Base-by-base conservation (phyloP, 2,888 invertebrate genomes). In the Patella depressa region DNA sequence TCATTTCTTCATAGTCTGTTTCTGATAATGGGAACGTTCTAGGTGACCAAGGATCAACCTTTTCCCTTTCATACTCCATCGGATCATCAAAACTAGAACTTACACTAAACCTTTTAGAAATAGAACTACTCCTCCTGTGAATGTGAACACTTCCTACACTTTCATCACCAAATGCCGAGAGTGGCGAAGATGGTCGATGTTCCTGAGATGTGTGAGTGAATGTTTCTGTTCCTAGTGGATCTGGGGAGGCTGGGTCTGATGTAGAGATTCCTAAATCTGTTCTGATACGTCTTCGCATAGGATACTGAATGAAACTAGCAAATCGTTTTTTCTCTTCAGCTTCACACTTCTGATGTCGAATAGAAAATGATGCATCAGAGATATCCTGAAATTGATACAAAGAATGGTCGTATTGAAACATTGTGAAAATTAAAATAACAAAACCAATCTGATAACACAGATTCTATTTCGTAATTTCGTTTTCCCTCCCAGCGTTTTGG, bases 321-420 rank as follows among this genome's bases (percentile, higher is more conserved):
- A 89, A 90, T 45, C 89, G 83, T 74, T 95, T 95, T 81, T 95
- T 95, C 92, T 98, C 98, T 83, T 95, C 95, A 15, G 93, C 92
- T 92, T 96, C 96, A 83, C 95, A 95, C 82, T 95, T 94, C 74
- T 94, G 94, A 92, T 98, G 98, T 3, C 97, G 94, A 70, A 92
- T 90, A 4, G 93, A 90, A 85, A 95, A 94, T 0, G 95, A 93
- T 79, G 94, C 94, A 79, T 97, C 96, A 0, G 95, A 95, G 79
- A 96, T 93, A 91, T 97, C 97, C 91, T 97, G 97, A 75, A 93
- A 93, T 94, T 81, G 81, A 34, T 53, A 77, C 71, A 54, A 74
- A 12, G 45, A 45, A 1, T 45, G 45, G 45, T 9, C 0, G 45
- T 45, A 9, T 45, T 45, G 45, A 45, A 45, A 45, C 9, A 45